Percentiles rank a stretch among this genome's conserved stretches.
These are phyloP conservation scores for Pegea sp. DNA, from an alignment of 23 tunicate genomes.

Conservation along the genomic window DNA sequence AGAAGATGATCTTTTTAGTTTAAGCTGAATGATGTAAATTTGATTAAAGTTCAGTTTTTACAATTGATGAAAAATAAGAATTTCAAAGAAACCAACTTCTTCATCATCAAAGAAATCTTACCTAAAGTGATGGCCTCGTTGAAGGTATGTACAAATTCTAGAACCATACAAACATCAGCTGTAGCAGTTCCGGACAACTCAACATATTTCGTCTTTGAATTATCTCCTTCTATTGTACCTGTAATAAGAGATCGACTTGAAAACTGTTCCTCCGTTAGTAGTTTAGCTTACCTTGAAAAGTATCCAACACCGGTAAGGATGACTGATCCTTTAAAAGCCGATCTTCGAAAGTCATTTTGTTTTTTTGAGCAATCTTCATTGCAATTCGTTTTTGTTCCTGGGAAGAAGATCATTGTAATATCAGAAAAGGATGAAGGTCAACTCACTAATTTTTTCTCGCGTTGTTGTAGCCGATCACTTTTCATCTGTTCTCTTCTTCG, in stretches of 20 bases:
- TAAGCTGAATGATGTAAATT: background rate
- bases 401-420: background rate
- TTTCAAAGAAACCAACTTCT: background rate
- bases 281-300: background rate
- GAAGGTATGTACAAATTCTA: constrained; percentile 64
- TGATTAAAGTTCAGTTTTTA: background rate
- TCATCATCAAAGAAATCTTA: constrained; percentile 6
- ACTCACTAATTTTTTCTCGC: constrained; percentile 49
- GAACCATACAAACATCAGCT: constrained; percentile 73
- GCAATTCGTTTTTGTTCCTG: constrained; percentile 67
- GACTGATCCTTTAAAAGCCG: constrained; percentile 19
- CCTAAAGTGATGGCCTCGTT: constrained; percentile 53
- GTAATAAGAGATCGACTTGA: too few species aligned
- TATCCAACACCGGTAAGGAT: background rate
- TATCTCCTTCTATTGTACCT: too few species aligned
- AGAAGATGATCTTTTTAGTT: background rate
- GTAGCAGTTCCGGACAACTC: constrained; percentile 51
- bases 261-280: background rate
- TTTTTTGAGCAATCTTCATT: constrained; percentile 47
- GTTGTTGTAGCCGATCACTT: constrained; percentile 40
- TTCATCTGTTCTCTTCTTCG: constrained; percentile 66
- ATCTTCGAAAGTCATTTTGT: constrained; percentile 83
- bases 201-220: too few species aligned
- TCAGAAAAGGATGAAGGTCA: background rate
- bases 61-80: background rate